phyloP scores from a whole-genome alignment of 2,113 vertebrate genomes.

The Nycticorax nycticorax region DNA sequence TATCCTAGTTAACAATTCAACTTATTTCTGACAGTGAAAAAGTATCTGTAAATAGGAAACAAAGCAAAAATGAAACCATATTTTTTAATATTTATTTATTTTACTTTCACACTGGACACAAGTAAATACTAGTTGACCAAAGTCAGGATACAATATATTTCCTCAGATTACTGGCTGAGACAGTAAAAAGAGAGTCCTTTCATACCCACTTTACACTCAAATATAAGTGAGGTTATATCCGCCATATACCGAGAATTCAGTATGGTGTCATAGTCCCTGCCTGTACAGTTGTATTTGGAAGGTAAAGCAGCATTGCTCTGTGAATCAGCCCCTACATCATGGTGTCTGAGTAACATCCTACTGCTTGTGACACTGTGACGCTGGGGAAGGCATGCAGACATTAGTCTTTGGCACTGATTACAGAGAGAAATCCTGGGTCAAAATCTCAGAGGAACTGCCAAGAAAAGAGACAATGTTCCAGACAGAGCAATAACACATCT shows the following conservation, averaged over 20 bases:
- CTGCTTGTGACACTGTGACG: neutral
- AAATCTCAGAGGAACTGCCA: neutral
- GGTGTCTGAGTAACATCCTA: neutral
- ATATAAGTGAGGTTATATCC: neutral
- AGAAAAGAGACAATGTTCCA: neutral
- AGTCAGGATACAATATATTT: constrained; percentile 26
- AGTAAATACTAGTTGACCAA: neutral
- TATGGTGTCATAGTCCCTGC: neutral
- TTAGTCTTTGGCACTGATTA: neutral
- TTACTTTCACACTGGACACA: constrained; percentile 33
- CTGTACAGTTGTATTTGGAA: neutral
- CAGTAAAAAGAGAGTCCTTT: neutral
- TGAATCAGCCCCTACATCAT: neutral
- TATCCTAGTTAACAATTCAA: neutral
- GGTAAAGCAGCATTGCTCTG: neutral
- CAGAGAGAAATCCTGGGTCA: neutral
- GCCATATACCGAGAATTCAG: neutral
- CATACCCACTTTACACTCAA: neutral
- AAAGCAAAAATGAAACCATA: constrained; percentile 28
- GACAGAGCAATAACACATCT: neutral
- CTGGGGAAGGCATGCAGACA: neutral
- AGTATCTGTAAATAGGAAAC: neutral
- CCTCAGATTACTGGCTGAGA: neutral
- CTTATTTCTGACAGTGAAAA: neutral
- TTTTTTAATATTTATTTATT: constrained; percentile 46